phyloP scores from a whole-genome alignment of 2,113 vertebrate genomes.

The Spilogale gracilis region DNA sequence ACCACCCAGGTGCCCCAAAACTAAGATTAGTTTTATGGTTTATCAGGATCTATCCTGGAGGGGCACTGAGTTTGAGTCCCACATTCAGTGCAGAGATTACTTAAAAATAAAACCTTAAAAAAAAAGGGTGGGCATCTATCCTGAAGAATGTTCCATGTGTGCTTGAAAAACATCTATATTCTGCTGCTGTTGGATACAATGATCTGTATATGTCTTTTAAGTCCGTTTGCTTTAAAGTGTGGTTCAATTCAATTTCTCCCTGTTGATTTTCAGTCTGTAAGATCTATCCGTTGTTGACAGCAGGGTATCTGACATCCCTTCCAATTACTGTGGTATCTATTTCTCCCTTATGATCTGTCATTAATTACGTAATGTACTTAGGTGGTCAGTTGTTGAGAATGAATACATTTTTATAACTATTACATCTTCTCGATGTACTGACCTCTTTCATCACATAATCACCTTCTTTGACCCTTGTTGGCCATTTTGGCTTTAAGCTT shows the following conservation, averaged over 20 bases:
- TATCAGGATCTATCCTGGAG: not conserved
- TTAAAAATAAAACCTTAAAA: not conserved
- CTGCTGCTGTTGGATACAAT: not conserved
- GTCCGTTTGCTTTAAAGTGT: not conserved
- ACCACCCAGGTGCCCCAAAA: not conserved
- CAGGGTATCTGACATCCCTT: not conserved
- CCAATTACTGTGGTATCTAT: not conserved
- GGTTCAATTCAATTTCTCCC: not conserved
- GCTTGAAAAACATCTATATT: not conserved
- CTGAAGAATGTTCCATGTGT: not conserved
- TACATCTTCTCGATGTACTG: not conserved
- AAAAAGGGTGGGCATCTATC: not conserved
- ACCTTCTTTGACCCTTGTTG: not conserved
- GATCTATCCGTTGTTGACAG: not conserved
- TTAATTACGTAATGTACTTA: not conserved
- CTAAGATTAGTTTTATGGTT: not conserved
- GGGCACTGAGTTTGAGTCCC: not conserved
- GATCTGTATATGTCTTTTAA: not conserved
- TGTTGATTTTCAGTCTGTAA: not conserved
- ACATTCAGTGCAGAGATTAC: not conserved
- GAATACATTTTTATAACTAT: not conserved
- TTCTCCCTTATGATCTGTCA: not conserved
- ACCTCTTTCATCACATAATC: not conserved
- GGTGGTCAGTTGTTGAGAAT: not conserved
- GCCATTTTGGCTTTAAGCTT: not conserved